Evolutionary conservation across 2,888 invertebrate genomes (phyloP).

Genomic region (Agrenia bidenticulata): DNA sequence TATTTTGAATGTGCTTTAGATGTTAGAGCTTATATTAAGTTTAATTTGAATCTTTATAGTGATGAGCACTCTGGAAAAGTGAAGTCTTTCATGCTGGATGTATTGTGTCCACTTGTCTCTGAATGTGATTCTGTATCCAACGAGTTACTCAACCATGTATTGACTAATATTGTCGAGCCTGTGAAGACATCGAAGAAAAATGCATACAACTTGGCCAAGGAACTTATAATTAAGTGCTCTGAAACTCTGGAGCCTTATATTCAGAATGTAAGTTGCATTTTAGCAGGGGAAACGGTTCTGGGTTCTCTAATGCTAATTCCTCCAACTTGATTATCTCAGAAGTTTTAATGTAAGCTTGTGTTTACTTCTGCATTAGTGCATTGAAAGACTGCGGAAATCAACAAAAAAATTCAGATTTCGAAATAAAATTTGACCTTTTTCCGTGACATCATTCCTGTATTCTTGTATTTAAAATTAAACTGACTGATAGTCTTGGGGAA

Average conservation of each 20-base stretch:
- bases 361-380: too few relatives aligned
- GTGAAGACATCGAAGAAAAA: slow-evolving; percentile 84
- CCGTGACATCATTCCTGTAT: too few relatives aligned
- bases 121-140: slow-evolving; percentile 95
- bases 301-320: neutral
- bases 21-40: slow-evolving; percentile 8
- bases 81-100: slow-evolving; percentile 94
- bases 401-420: too few relatives aligned
- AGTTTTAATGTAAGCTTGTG: too few relatives aligned
- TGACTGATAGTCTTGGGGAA: too few relatives aligned
- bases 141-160: slow-evolving; percentile 88
- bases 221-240: slow-evolving; percentile 85
- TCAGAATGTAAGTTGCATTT: slow-evolving; percentile 74
- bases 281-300: neutral
- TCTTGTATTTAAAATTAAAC: too few relatives aligned
- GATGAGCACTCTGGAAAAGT: slow-evolving; percentile 95
- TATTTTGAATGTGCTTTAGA: neutral
- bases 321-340: neutral
- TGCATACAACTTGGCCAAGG: slow-evolving; percentile 86
- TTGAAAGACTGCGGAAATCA: too few relatives aligned
- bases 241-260: slow-evolving; percentile 92
- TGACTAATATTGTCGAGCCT: slow-evolving; percentile 92
- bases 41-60: slow-evolving; percentile 60
- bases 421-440: too few relatives aligned
- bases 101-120: slow-evolving; percentile 87